Percentiles rank a stretch among this genome's conserved stretches.
Conservation (phyloP, 2,888 invertebrate genomes). For the Lasius fuliginosus region DNA sequence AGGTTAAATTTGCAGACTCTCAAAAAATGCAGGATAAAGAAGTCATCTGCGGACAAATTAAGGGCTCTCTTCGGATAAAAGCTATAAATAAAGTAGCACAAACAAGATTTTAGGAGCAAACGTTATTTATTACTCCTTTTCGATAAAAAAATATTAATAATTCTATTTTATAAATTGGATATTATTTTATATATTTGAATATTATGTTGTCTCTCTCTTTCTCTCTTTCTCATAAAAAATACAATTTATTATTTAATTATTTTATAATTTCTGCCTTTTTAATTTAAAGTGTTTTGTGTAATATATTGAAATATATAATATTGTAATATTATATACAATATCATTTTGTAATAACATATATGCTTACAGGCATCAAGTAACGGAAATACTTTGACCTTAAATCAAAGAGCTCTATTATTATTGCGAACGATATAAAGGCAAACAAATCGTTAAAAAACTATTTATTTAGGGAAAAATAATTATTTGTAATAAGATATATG, state of each 20-base stretch:
- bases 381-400: no score
- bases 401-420: no score
- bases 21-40: constrained; percentile 88
- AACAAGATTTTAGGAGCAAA: background rate
- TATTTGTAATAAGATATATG: background rate
- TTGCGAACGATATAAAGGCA: background rate
- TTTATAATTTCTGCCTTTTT: background rate
- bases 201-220: no score
- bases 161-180: background rate
- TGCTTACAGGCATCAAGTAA: no score
- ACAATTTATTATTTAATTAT: background rate
- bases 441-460: background rate
- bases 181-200: no score
- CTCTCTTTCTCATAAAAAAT: background rate
- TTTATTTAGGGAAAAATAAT: background rate
- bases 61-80: background rate
- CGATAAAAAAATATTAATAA: background rate
- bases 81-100: background rate
- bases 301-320: no score
- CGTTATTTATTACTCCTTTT: background rate
- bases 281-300: background rate
- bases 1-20: constrained; percentile 89
- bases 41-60: constrained; percentile 83
- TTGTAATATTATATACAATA: no score
- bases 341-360: no score